Conservation (phyloP, 2,888 invertebrate species). For the Tortrix viridana region DNA sequence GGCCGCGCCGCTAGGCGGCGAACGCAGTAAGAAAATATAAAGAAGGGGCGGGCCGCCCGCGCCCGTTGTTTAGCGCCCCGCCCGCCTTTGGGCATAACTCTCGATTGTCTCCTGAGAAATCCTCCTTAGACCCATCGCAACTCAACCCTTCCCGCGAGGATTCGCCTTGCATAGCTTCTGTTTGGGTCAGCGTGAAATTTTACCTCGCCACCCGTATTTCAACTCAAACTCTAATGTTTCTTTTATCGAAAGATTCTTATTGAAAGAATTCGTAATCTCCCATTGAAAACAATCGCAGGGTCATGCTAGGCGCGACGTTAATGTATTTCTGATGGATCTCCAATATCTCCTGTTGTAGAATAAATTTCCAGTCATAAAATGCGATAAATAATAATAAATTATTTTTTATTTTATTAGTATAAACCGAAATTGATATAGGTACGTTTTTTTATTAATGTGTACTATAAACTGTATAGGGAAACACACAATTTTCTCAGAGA, state of each 20-base stretch:
- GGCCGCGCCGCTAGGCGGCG: slow-evolving; percentile 83
- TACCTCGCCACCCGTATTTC: slow-evolving; percentile 66
- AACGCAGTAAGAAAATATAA: slow-evolving; percentile 88
- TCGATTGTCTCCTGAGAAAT: slow-evolving; percentile 83
- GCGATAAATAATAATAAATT: slow-evolving; percentile 30
- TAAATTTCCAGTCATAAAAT: slow-evolving; percentile 60
- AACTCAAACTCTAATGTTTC: slow-evolving; percentile 65
- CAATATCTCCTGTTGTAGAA: slow-evolving; percentile 65
- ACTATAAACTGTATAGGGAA: slow-evolving; percentile 21
- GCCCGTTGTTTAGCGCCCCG: slow-evolving; percentile 84
- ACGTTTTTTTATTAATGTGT: slow-evolving; percentile 10
- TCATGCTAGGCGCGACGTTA: slow-evolving; percentile 66
- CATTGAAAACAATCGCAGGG: slow-evolving; percentile 61
- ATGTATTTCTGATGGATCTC: slow-evolving; percentile 81
- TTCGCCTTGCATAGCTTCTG: slow-evolving; percentile 78
- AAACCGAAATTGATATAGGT: slow-evolving; percentile 1
- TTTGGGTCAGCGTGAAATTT: slow-evolving; percentile 83
- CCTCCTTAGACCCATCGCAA: slow-evolving; percentile 80
- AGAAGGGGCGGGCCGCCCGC: slow-evolving; percentile 86
- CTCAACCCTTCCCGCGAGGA: slow-evolving; percentile 79
- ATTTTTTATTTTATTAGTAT: neutral
- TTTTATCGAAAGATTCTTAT: slow-evolving; percentile 52
- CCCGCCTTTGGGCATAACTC: slow-evolving; percentile 83
- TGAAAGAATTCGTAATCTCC: slow-evolving; percentile 42
- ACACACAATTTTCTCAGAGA: slow-evolving; percentile 26